Evolutionary conservation across 2,113 vertebrate species (phyloP), one percentile per base, ranked within the genome.

Genomic region (Lamprologus sp.): DNA sequence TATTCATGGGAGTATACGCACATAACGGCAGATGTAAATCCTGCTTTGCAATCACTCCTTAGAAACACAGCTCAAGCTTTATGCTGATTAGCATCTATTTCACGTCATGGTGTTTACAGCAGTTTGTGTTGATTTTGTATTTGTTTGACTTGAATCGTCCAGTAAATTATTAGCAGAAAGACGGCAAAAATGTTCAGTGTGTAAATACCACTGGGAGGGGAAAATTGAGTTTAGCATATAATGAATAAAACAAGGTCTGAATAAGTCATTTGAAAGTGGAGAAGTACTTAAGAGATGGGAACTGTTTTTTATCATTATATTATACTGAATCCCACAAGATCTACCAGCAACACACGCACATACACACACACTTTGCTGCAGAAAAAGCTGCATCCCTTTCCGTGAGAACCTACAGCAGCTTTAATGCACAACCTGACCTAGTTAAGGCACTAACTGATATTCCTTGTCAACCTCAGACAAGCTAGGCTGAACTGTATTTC

Each of bases 381-480:
- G 51, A 28, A 33, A 63, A 82, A 2, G 21, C 28, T 92, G 86
- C 21, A 42, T 83, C 65, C 45, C 17, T 56, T 63, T 68, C 31
- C 2, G 3, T 77, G 10, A 33, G 51, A 82, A 23, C 79, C 33
- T 28, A 77, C 26, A 56, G 17, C 84, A 53, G 85, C 37, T 75
- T 83, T 82, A 87, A 84, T 87, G 75, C 88, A 89, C 82, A 86
- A 89, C 88, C 88, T 93, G 94, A 94, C 93, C 93, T 79, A 91
- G 79, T 94, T 94, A 85, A 89, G 89, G 84, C 75, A 85, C 87
- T 93, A 86, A 94, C 88, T 90, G 90, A 93, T 92, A 92, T 89
- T 90, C 87, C 81, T 82, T 87, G 92, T 94, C 85, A 88, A 45
- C 87, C 45, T 68, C 89, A 92, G 89, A 88, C 85, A 82, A 68